Evolutionary conservation across 1,140 invertebrate species (phyloP).

Genomic region (Amphibalanus amphitrite): DNA sequence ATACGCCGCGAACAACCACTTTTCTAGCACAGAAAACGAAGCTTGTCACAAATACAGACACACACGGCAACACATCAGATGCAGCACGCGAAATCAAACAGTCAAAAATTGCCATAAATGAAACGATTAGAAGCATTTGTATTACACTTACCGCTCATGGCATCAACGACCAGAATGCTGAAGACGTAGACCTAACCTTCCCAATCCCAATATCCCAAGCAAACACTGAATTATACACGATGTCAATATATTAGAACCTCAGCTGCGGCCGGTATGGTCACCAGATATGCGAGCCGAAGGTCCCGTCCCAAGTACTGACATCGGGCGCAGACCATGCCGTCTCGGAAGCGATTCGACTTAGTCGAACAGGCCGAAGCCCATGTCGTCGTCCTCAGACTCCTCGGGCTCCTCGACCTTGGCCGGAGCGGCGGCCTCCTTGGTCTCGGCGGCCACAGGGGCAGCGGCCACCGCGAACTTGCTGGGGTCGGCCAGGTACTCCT

Average conservation of each 20-base stretch:
- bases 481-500: slow-evolving; percentile 67
- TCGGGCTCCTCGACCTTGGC: slow-evolving; percentile 62
- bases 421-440: slow-evolving; percentile 41
- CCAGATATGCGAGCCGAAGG: background rate
- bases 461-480: slow-evolving; percentile 68
- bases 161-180: too few relatives aligned
- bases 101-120: too few relatives aligned
- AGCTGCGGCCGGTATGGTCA: background rate
- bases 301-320: background rate
- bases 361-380: slow-evolving; percentile 50
- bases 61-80: too few relatives aligned
- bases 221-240: too few relatives aligned
- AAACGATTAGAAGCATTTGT: too few relatives aligned
- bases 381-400: slow-evolving; percentile 71
- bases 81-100: too few relatives aligned
- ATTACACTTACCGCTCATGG: too few relatives aligned
- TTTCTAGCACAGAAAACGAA: too few relatives aligned
- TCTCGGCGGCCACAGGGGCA: slow-evolving; percentile 36
- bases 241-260: background rate
- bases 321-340: background rate
- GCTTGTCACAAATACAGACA: too few relatives aligned
- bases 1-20: too few relatives aligned
- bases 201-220: too few relatives aligned
- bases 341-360: background rate
- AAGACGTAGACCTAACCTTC: too few relatives aligned